Evolutionary conservation across 2,113 vertebrate genomes (phyloP).

Genomic region (Malurus alboscapulatus): DNA sequence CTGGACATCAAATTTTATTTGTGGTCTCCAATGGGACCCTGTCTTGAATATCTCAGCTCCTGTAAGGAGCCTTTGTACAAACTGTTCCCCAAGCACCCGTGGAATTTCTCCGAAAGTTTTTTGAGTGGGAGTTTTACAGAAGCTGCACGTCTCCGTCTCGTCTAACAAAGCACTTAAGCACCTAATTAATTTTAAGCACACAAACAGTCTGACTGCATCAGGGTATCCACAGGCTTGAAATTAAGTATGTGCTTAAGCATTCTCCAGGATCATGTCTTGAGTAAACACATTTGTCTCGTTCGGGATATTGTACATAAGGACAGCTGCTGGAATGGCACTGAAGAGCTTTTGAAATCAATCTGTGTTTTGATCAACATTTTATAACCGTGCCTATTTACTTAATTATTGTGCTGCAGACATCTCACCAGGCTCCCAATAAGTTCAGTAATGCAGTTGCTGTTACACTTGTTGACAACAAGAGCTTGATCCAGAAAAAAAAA

Average conservation of each 20-base stretch:
- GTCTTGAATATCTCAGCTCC: not conserved
- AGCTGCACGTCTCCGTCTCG: not conserved
- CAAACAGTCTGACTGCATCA: not conserved
- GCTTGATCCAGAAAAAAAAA: not conserved
- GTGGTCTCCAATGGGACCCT: not conserved
- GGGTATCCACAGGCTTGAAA: slow-evolving; percentile 32
- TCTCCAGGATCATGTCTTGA: not conserved
- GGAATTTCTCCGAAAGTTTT: not conserved
- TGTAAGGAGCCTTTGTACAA: not conserved
- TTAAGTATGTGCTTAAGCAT: slow-evolving; percentile 52
- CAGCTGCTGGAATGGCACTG: slow-evolving; percentile 7
- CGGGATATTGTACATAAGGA: not conserved
- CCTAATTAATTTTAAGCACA: slow-evolving; percentile 49
- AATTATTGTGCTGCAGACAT: not conserved
- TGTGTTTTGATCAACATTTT: slow-evolving; percentile 10
- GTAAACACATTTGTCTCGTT: slow-evolving; percentile 25
- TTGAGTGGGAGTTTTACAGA: not conserved
- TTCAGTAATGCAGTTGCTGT: not conserved
- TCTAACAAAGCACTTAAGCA: not conserved
- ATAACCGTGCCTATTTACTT: not conserved
- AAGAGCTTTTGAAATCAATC: slow-evolving; percentile 17
- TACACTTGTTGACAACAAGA: not conserved
- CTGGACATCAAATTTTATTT: not conserved
- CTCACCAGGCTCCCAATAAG: not conserved
- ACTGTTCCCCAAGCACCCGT: not conserved